phyloP scores from a whole-genome alignment of 2,888 invertebrate genomes.

The Empis livida region DNA sequence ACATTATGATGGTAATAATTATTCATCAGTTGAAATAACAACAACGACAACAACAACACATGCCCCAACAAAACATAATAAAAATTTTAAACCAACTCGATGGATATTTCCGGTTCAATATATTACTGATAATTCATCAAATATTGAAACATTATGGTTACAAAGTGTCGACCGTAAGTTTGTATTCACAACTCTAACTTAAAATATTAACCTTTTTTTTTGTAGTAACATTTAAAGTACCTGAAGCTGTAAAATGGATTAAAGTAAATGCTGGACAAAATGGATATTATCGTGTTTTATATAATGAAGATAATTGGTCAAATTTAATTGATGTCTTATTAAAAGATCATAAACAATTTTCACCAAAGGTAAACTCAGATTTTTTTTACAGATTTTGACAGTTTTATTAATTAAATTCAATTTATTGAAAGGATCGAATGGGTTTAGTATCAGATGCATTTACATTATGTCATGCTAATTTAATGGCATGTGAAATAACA shows the following conservation, averaged over 20 bases:
- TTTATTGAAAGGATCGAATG: slow-evolving; percentile 34
- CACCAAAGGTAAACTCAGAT: slow-evolving; percentile 21
- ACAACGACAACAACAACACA: slow-evolving; percentile 21
- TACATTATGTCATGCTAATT: slow-evolving; percentile 35
- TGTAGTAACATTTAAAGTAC: slow-evolving; percentile 30
- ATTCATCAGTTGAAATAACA: slow-evolving; percentile 22
- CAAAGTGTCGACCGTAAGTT: slow-evolving; percentile 29
- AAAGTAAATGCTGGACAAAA: slow-evolving; percentile 34
- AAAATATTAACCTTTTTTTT: neutral
- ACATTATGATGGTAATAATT: slow-evolving; percentile 26
- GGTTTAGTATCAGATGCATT: slow-evolving; percentile 36
- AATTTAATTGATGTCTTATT: slow-evolving; percentile 29
- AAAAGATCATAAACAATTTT: slow-evolving; percentile 27
- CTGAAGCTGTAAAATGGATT: slow-evolving; percentile 34
- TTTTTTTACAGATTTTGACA: neutral
- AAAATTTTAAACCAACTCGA: slow-evolving; percentile 18
- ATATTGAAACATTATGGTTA: slow-evolving; percentile 31
- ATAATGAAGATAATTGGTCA: slow-evolving; percentile 34
- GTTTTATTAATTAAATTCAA: too few relatives aligned
- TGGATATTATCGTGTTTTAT: slow-evolving; percentile 34
- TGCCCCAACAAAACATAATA: slow-evolving; percentile 22
- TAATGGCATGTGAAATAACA: slow-evolving; percentile 34
- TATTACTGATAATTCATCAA: slow-evolving; percentile 30
- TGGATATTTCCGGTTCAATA: slow-evolving; percentile 36
- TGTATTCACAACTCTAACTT: neutral